Evolutionary conservation across 2,797 vertebrate species (phyloP).

Genomic region (Typhlichthys eigenmanni): DNA sequence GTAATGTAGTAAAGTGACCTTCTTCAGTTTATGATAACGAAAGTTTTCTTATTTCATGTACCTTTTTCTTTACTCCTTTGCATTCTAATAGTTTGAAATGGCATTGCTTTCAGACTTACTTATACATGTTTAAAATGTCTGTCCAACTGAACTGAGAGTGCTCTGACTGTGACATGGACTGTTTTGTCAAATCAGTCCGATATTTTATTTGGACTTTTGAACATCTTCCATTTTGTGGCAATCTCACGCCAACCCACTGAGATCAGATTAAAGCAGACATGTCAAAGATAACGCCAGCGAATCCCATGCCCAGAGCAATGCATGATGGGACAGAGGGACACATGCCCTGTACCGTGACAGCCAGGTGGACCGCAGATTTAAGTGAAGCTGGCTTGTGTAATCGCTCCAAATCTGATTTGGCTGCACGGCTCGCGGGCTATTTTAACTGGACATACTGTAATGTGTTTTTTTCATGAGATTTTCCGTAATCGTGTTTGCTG

Average conservation of each 20-base stretch:
- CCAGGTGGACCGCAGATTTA: conserved; percentile 41
- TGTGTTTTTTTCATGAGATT: conserved; percentile 67
- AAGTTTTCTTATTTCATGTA: not conserved
- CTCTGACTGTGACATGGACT: not conserved
- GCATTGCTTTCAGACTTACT: conserved; percentile 1
- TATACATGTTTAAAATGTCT: conserved; percentile 9
- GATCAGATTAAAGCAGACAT: conserved; percentile 55
- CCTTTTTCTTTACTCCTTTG: too few species aligned
- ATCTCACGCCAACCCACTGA: conserved; percentile 43
- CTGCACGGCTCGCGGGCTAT: conserved; percentile 51
- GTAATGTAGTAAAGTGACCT: conserved; percentile 29
- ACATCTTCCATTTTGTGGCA: conserved; percentile 40
- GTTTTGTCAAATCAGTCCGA: conserved; percentile 18
- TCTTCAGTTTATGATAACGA: conserved; percentile 37
- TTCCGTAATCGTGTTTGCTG: conserved; percentile 61
- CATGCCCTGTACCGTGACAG: conserved; percentile 25
- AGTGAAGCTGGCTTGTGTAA: conserved; percentile 54
- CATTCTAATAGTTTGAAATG: too few species aligned
- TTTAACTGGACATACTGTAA: conserved; percentile 47
- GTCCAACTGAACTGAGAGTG: not conserved
- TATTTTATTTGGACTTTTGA: conserved; percentile 13
- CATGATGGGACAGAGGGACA: conserved; percentile 58
- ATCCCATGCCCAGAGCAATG: conserved; percentile 51
- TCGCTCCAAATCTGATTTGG: conserved; percentile 65
- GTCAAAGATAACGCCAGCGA: conserved; percentile 41